Percentiles rank a stretch among this genome's conserved stretches.
Conservation (phyloP, 2,888 invertebrate species). For the Heliconius sara region DNA sequence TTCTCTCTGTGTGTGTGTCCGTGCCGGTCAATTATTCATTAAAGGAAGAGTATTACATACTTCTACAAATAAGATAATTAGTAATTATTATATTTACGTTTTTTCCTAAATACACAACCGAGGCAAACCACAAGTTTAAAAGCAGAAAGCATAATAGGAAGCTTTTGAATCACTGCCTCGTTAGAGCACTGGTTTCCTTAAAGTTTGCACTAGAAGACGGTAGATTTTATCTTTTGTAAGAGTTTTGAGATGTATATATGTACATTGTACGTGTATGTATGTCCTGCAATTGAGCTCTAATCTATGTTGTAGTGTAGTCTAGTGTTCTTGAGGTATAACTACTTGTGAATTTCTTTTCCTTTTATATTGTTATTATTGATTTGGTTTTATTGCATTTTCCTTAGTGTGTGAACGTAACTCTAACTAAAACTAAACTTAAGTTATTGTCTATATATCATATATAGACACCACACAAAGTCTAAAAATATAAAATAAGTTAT, state of each 20-base stretch:
- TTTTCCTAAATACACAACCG: not conserved
- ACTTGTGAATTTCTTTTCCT: not conserved
- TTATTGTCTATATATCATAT: not conserved
- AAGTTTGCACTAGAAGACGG: conserved; percentile 12
- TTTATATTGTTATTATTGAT: not conserved
- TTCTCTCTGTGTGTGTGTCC: too few relatives aligned
- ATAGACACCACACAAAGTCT: too few relatives aligned
- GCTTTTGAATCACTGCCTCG: conserved; percentile 1
- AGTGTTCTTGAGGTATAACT: not conserved
- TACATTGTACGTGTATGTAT: not conserved
- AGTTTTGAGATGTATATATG: not conserved
- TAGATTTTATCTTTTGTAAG: conserved; percentile 1
- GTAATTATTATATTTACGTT: not conserved
- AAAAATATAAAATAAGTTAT: too few relatives aligned
- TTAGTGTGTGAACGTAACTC: not conserved
- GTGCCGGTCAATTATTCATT: too few relatives aligned
- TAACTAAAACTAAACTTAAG: not conserved
- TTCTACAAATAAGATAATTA: too few relatives aligned
- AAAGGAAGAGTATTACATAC: too few relatives aligned
- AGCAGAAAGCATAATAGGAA: conserved; percentile 3
- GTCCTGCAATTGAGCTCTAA: not conserved
- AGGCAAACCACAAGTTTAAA: not conserved
- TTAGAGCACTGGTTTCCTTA: conserved; percentile 9
- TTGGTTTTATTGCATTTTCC: too few relatives aligned
- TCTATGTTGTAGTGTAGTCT: too few relatives aligned